Evolutionary conservation across 1,140 invertebrate genomes (phyloP).

Genomic region (Chironomus striatipennis): DNA sequence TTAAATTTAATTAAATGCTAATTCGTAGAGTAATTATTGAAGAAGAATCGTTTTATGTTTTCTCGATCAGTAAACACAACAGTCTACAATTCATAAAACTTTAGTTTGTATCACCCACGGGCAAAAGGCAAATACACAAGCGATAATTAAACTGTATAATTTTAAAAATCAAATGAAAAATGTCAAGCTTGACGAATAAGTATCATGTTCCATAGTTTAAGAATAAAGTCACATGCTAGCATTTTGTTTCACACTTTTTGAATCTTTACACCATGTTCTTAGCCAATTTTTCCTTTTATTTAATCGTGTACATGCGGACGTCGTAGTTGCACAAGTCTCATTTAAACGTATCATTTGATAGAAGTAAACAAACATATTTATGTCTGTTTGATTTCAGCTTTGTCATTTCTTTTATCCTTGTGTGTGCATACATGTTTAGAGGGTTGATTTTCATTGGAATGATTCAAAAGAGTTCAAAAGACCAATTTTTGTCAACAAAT

Average conservation of each 20-base stretch:
- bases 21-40: slow-evolving; percentile 19
- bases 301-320: too few species aligned
- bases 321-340: too few species aligned
- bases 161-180: not conserved
- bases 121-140: not conserved
- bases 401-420: too few species aligned
- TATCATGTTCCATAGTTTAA: not conserved
- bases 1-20: slow-evolving; percentile 23
- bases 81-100: not conserved
- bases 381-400: not conserved
- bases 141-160: not conserved
- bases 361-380: not conserved
- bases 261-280: not conserved
- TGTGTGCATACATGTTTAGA: too few species aligned
- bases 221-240: not conserved
- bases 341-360: not conserved
- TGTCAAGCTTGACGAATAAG: not conserved
- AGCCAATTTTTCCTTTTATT: too few species aligned
- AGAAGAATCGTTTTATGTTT: not conserved
- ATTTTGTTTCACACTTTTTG: not conserved
- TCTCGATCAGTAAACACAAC: slow-evolving; percentile 9
- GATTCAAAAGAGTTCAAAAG: too few species aligned
- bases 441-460: too few species aligned
- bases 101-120: not conserved
- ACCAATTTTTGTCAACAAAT: too few species aligned